Evolutionary conservation across 2,113 vertebrate genomes (phyloP).

Genomic region (Xiphias gladius): DNA sequence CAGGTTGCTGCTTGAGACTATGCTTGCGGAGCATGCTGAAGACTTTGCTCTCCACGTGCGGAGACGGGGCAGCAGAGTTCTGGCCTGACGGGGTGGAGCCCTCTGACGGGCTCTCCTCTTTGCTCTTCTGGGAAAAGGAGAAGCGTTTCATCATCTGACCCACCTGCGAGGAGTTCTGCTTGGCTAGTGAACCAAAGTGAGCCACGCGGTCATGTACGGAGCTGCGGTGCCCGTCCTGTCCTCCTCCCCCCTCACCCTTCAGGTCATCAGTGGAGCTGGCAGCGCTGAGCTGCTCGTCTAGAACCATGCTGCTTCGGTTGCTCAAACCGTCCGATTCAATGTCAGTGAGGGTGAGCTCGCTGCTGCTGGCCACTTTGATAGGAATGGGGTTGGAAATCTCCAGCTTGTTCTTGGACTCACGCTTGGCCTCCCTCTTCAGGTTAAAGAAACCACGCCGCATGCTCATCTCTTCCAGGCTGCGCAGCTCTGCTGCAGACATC

Average conservation of each 20-base stretch:
- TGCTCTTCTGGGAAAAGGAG: slow-evolving; percentile 94
- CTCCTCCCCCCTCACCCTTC: slow-evolving; percentile 72
- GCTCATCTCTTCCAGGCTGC: slow-evolving; percentile 96
- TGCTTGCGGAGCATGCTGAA: slow-evolving; percentile 82
- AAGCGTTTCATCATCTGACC: slow-evolving; percentile 90
- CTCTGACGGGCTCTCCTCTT: slow-evolving; percentile 92
- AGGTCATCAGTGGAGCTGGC: slow-evolving; percentile 93
- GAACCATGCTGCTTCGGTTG: slow-evolving; percentile 89
- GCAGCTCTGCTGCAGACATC: slow-evolving; percentile 94
- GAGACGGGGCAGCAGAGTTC: slow-evolving; percentile 89
- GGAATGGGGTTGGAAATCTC: slow-evolving; percentile 98
- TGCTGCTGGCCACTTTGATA: slow-evolving; percentile 93
- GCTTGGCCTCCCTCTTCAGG: slow-evolving; percentile 91
- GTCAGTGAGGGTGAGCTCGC: slow-evolving; percentile 91
- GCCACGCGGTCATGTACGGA: slow-evolving; percentile 91
- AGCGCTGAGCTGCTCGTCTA: slow-evolving; percentile 91
- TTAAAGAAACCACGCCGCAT: slow-evolving; percentile 95
- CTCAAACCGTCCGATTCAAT: slow-evolving; percentile 88
- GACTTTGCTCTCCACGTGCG: slow-evolving; percentile 88
- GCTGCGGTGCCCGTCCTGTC: slow-evolving; percentile 84
- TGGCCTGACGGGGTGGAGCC: slow-evolving; percentile 91
- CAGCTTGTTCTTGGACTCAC: slow-evolving; percentile 90
- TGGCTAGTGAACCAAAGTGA: slow-evolving; percentile 91
- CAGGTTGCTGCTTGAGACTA: slow-evolving; percentile 63
- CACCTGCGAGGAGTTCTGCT: slow-evolving; percentile 92